Percentiles rank a stretch among this genome's conserved stretches.
Conservation (phyloP, 2,113 vertebrate species). For the Corythornis madagascariensis region DNA sequence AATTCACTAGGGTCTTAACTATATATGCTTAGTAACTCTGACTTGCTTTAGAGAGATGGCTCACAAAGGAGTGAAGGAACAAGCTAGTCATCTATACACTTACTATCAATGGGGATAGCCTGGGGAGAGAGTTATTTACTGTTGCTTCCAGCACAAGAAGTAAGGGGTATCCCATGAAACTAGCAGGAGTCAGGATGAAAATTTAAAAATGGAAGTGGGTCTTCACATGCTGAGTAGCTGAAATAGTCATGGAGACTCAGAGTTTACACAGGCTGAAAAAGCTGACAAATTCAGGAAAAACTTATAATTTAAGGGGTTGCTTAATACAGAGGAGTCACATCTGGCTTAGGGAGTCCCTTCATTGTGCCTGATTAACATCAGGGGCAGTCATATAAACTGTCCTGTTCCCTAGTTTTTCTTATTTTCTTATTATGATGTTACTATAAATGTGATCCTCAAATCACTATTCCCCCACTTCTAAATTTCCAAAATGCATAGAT, state of each 20-base stretch:
- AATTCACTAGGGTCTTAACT: background rate
- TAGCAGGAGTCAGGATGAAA: background rate
- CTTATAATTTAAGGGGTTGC: background rate
- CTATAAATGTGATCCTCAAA: background rate
- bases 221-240: background rate
- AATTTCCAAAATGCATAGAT: background rate
- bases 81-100: background rate
- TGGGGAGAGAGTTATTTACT: background rate
- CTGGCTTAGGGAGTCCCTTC: background rate
- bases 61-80: background rate
- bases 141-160: background rate
- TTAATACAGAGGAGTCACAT: background rate
- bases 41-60: background rate
- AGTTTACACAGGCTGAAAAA: background rate
- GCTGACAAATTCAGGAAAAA: background rate
- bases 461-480: background rate
- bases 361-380: background rate
- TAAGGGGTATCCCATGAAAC: background rate
- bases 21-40: background rate
- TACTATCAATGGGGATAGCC: background rate
- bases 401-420: background rate
- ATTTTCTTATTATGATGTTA: background rate
- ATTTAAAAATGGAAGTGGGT: accelerated
- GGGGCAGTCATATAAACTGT: background rate
- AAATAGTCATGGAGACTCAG: background rate